Conservation (phyloP, 2,113 vertebrate species). For the Turnix velox region DNA sequence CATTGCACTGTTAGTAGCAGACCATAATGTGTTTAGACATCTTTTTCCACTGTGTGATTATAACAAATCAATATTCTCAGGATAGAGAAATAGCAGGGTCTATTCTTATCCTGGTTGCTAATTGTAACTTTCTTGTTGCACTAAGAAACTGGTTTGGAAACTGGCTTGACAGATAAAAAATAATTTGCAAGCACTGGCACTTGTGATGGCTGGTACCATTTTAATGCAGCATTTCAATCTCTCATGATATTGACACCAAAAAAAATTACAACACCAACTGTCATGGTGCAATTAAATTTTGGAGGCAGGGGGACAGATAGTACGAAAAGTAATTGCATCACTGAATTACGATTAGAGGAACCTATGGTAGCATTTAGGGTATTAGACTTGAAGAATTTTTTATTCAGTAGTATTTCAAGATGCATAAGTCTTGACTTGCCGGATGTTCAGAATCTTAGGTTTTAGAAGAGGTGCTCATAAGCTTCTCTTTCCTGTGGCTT, state of each 20-base stretch:
- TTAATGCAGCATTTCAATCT: neutral
- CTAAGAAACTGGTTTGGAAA: neutral
- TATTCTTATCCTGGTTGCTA: neutral
- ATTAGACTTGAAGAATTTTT: neutral
- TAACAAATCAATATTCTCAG: neutral
- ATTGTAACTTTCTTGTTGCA: neutral
- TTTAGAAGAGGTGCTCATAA: neutral
- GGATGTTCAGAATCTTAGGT: neutral
- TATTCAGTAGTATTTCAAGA: neutral
- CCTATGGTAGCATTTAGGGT: neutral
- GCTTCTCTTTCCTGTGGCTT: neutral
- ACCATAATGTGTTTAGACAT: neutral
- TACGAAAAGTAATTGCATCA: neutral
- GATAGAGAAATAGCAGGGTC: neutral
- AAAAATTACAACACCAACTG: neutral
- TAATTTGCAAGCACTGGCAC: neutral
- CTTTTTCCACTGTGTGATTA: neutral
- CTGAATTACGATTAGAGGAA: neutral
- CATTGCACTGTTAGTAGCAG: neutral
- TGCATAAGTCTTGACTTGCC: neutral
- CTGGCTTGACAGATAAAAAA: neutral
- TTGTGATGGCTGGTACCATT: neutral
- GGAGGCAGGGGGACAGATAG: neutral
- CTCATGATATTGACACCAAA: neutral
- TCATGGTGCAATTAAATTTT: neutral